Conservation (phyloP, 2,113 vertebrate species). For the Eptesicus fuscus region DNA sequence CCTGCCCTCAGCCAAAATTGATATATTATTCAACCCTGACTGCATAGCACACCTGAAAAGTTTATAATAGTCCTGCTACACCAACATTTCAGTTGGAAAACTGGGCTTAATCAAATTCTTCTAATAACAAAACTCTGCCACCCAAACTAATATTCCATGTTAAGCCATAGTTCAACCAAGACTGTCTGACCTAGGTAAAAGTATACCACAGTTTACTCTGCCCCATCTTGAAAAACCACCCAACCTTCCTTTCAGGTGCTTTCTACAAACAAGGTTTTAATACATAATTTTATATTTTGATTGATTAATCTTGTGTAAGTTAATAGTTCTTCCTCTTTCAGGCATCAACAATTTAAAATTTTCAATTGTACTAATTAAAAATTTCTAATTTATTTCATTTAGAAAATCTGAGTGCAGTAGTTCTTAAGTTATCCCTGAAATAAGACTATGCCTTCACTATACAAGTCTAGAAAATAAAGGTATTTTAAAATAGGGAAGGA, state of each 20-base stretch:
- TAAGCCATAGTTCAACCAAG: not conserved
- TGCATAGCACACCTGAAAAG: not conserved
- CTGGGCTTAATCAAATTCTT: not conserved
- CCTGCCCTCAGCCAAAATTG: not conserved
- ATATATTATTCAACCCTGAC: not conserved
- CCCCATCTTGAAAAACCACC: not conserved
- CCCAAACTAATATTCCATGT: not conserved
- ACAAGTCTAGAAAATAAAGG: slow-evolving; percentile 12
- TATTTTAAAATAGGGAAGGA: slow-evolving; percentile 1
- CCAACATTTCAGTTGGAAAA: not conserved
- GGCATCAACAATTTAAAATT: not conserved
- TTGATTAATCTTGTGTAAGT: not conserved
- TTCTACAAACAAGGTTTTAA: slow-evolving; percentile 13
- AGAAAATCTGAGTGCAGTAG: not conserved
- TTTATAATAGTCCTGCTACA: not conserved
- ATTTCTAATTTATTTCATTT: not conserved
- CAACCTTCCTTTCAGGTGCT: not conserved
- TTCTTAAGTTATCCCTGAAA: not conserved
- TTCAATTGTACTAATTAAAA: not conserved
- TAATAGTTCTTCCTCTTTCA: slow-evolving; percentile 21
- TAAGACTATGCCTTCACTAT: not conserved
- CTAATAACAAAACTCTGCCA: slow-evolving; percentile 14
- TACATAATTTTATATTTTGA: not conserved
- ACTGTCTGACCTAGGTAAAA: not conserved
- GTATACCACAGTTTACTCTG: not conserved